Conservation (phyloP, 2,888 invertebrate species). For the Automeris io region DNA sequence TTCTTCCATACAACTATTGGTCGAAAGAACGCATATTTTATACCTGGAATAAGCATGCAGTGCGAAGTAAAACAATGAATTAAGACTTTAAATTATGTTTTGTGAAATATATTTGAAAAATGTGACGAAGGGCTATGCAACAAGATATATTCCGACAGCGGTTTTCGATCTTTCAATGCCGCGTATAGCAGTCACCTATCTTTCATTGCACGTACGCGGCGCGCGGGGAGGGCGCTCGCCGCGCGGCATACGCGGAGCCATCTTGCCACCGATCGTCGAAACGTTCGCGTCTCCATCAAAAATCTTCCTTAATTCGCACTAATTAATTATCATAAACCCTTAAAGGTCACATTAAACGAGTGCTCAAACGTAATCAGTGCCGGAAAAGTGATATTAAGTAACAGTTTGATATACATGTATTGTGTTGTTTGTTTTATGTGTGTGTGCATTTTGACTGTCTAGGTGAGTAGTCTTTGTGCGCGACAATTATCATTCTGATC, state of each 20-base stretch:
- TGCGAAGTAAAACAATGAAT: no score
- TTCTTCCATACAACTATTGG: no score
- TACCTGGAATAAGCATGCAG: no score
- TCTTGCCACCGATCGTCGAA: constrained; percentile 72
- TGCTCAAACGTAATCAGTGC: constrained; percentile 36
- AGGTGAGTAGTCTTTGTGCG: constrained; percentile 75
- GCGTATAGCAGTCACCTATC: constrained; percentile 67
- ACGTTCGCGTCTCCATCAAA: constrained; percentile 68
- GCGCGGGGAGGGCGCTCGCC: constrained; percentile 59
- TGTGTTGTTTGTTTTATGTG: constrained; percentile 62
- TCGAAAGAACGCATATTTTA: no score
- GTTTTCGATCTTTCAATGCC: constrained; percentile 36
- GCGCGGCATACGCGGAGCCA: constrained; percentile 68
- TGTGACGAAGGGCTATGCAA: no score
- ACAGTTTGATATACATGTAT: constrained; percentile 47
- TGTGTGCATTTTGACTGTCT: constrained; percentile 67
- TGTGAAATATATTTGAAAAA: no score
- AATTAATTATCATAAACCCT: constrained; percentile 60
- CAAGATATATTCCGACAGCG: constrained; percentile 36
- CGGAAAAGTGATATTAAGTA: constrained; percentile 27
- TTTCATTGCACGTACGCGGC: constrained; percentile 76
- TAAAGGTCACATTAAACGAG: constrained; percentile 38
- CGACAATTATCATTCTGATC: constrained; percentile 76
- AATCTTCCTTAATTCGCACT: constrained; percentile 68
- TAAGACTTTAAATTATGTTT: no score